These are phyloP conservation scores for Ageneiosus marmoratus DNA, from an alignment of 2,113 vertebrate species.

Conservation along the genomic window DNA sequence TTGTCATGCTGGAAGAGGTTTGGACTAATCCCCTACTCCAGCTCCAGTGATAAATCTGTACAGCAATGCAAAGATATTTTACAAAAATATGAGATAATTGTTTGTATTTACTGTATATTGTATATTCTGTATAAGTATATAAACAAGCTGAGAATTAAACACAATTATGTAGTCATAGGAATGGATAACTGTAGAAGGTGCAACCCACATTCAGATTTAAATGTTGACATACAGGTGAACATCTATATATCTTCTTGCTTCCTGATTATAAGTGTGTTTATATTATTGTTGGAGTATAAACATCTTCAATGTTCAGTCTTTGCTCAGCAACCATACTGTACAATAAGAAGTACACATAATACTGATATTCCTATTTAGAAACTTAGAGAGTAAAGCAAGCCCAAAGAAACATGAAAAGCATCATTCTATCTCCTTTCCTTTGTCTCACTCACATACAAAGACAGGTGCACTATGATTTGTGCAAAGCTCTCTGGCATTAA, in stretches of 20 bases:
- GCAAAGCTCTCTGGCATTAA: conserved; percentile 16
- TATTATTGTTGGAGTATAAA: background rate
- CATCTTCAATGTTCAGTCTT: no score
- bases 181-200: background rate
- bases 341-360: background rate
- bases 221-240: background rate
- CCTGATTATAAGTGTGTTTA: background rate
- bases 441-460: conserved; percentile 15
- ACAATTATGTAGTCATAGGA: background rate
- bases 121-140: no score
- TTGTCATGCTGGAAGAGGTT: background rate
- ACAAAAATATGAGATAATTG: background rate
- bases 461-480: conserved; percentile 27
- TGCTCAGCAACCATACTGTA: background rate
- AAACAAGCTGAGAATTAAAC: background rate
- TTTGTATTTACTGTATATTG: background rate
- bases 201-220: background rate
- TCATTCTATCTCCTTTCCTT: background rate
- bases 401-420: background rate
- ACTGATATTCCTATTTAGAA: background rate
- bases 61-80: background rate
- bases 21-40: background rate
- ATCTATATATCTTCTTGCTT: background rate
- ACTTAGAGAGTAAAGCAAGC: conserved; percentile 1
- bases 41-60: background rate